phyloP scores from a whole-genome alignment of 1,140 invertebrate genomes.

The Caenorhabditis brenneri region DNA sequence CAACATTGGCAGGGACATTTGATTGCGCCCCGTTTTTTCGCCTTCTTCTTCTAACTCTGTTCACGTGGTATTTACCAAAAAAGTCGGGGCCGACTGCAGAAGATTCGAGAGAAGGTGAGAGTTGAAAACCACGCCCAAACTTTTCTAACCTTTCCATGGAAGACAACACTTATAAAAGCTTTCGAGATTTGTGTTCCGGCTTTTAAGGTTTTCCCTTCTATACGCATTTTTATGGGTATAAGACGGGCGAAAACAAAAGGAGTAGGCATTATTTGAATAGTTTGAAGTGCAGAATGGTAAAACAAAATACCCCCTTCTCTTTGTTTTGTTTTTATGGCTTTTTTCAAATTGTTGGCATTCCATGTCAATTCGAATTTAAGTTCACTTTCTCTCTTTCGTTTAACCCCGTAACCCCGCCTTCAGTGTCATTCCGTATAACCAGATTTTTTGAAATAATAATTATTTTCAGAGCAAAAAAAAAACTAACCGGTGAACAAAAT shows the following conservation, averaged over 20 bases:
- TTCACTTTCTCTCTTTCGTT: too few species aligned
- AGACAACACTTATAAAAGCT: conserved; percentile 15
- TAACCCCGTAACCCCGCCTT: too few species aligned
- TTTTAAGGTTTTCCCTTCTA: not conserved
- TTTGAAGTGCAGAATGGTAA: not conserved
- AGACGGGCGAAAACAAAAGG: not conserved
- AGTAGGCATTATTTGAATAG: not conserved
- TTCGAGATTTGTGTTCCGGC: not conserved
- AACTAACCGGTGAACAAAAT: not conserved
- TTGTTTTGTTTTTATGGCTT: not conserved
- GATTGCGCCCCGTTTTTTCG: not conserved
- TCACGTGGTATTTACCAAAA: conserved; percentile 43
- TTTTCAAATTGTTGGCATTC: too few species aligned
- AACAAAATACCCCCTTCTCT: not conserved
- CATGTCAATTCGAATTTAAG: too few species aligned
- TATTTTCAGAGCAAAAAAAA: not conserved
- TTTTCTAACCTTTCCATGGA: not conserved
- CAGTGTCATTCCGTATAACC: too few species aligned
- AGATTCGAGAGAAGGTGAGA: conserved; percentile 35
- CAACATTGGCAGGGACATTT: conserved; percentile 24
- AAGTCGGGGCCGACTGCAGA: not conserved
- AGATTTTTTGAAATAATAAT: too few species aligned
- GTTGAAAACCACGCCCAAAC: conserved; percentile 28
- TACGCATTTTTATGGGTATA: too few species aligned
- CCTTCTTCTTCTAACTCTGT: conserved; percentile 20